Conservation (phyloP, 30 jellyfish, hydroid and myxozoan species). For the Calvadosia cruxmelitensis region DNA sequence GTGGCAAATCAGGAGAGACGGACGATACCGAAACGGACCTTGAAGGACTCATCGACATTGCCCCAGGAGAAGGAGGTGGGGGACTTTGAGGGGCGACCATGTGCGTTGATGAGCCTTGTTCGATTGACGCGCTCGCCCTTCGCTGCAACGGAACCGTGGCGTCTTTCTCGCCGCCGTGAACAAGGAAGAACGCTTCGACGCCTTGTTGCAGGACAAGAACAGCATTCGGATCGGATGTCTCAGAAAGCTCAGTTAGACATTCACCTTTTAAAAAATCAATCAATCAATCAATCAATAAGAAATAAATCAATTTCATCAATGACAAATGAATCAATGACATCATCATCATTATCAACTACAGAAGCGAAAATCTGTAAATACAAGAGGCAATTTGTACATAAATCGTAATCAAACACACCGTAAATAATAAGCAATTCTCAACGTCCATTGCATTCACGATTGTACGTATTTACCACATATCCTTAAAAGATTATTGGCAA, state of each 20-base stretch:
- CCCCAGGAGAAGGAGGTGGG: constrained; percentile 83
- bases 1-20: constrained; percentile 52
- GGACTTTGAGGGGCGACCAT: constrained; percentile 89
- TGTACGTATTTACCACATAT: too few relatives aligned
- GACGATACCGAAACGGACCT: constrained; percentile 19
- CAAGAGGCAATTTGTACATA: background rate
- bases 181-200: constrained; percentile 90
- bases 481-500: too few relatives aligned
- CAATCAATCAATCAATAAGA: too few relatives aligned
- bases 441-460: too few relatives aligned
- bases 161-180: constrained; percentile 89
- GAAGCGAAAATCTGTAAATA: background rate
- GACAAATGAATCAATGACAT: background rate
- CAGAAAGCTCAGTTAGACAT: constrained; percentile 78
- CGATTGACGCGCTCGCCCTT: constrained; percentile 4
- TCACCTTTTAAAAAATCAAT: constrained; percentile 42
- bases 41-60: constrained; percentile 39
- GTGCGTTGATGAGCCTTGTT: constrained; percentile 30
- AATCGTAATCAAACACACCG: background rate
- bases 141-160: constrained; percentile 8
- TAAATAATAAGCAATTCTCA: too few relatives aligned
- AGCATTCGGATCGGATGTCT: constrained; percentile 93
- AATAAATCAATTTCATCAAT: background rate
- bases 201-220: constrained; percentile 94
- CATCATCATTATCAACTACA: background rate